Percentiles rank a stretch among this genome's conserved stretches.
Conservation (phyloP, 2,888 invertebrate species). For the Conistra vaccinii region DNA sequence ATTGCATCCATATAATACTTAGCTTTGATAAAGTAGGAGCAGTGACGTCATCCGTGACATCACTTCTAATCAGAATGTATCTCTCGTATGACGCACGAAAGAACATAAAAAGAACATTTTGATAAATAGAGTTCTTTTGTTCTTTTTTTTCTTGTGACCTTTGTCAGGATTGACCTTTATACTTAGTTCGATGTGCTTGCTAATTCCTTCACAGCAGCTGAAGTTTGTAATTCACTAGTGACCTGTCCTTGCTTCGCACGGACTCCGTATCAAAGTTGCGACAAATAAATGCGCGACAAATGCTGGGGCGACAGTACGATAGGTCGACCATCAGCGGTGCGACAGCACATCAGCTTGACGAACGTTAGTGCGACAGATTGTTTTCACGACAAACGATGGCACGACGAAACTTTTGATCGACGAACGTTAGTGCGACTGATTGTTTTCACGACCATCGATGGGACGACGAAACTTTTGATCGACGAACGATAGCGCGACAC, state of each 20-base stretch:
- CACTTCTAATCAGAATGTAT: conserved; percentile 51
- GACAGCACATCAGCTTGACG: too few species aligned
- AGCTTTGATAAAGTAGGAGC: conserved; percentile 47
- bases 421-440: too few species aligned
- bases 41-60: conserved; percentile 51
- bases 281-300: too few species aligned
- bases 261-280: too few species aligned
- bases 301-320: too few species aligned
- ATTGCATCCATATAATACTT: conserved; percentile 54
- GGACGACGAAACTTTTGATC: too few species aligned
- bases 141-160: background rate
- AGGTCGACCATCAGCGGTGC: too few species aligned
- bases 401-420: too few species aligned
- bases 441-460: too few species aligned
- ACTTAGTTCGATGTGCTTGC: background rate
- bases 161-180: background rate
- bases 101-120: conserved; percentile 28
- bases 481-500: too few species aligned
- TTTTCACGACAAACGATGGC: too few species aligned
- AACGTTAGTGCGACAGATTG: too few species aligned
- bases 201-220: background rate
- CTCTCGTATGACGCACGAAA: conserved; percentile 49
- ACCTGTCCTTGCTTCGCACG: background rate
- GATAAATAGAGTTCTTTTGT: background rate
- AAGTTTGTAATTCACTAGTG: background rate